Base-by-base conservation (phyloP, 2,888 invertebrate genomes). In the Kuschelorhynchus macadamiae region DNA sequence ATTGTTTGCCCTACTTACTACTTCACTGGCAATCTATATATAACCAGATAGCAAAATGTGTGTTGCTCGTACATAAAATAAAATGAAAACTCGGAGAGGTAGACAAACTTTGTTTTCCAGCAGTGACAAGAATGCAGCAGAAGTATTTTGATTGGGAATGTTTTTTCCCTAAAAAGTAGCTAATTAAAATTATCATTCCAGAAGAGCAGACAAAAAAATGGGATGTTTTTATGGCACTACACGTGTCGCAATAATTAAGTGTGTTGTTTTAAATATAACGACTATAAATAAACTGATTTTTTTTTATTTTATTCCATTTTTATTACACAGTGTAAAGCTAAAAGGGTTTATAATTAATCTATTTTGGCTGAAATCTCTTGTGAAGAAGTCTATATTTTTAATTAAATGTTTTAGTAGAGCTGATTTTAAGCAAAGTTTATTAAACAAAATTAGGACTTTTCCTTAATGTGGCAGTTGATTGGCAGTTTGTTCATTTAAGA, bases 81-180 rank as follows among this genome's bases (percentile, higher is more conserved):
- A 65, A 65, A 59, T 41, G 33, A 65, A 46, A 64, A 42, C 42
- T 17, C 20, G 41, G 49, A 47, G 62, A 62, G 62, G 67, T 67
- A 67, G 62, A 67, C 67, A 67, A 67, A 67, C 67, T 62, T 32
- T 56, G 33, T 44, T 53, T 44, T 53, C 33, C 57, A 33, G 36
- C 46, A 47, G 44, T 30, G 12, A 17, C n/a, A 63, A 32, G 55
- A 61, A 67, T 67, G 57, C 52, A n/a, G 21, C 18, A 41, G 33
- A 62, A 62, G 62, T 21, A 67, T 67, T 62, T 67, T 62, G 61
- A 67, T 67, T 67, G 30, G 62, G 18, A 47, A 9, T 18, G 12
- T 25, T 56, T 64, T 64, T 32, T 49, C 21, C 36, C 14, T 21
- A 11, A 50, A 59, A 60, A 53, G 30, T 16, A 20, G 44, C 60